Evolutionary conservation across 2,797 vertebrate genomes (phyloP).

Genomic region (Malacoctenus gilli): DNA sequence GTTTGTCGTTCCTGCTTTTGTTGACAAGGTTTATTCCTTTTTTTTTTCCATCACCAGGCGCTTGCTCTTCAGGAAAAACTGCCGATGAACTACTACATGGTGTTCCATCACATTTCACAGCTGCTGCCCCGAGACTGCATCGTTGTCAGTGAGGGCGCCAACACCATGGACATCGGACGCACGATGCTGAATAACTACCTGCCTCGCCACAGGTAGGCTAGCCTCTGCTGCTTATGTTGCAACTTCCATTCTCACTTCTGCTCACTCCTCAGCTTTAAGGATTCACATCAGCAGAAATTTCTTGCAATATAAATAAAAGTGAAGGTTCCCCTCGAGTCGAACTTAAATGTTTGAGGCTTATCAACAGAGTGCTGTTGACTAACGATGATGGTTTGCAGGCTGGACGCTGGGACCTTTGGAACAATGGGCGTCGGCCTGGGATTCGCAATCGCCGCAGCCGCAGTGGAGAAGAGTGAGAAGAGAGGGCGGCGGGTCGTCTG

Average conservation of each 20-base stretch:
- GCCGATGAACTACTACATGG: slow-evolving; percentile 96
- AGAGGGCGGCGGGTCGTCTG: slow-evolving; percentile 85
- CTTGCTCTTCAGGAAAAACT: slow-evolving; percentile 81
- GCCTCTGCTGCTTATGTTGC: too few species aligned
- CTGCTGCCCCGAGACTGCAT: slow-evolving; percentile 90
- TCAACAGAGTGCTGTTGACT: slow-evolving; percentile 2
- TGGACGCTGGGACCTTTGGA: slow-evolving; percentile 97
- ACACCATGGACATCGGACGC: slow-evolving; percentile 98
- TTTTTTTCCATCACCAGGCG: slow-evolving; percentile 67
- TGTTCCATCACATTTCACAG: slow-evolving; percentile 88
- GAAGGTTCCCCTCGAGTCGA: too few species aligned
- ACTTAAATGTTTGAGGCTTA: too few species aligned
- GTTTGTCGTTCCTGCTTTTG: too few species aligned
- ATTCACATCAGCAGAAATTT: too few species aligned
- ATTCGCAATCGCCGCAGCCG: slow-evolving; percentile 92
- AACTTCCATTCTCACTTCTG: too few species aligned
- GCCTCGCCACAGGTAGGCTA: slow-evolving; percentile 88
- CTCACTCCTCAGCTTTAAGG: too few species aligned
- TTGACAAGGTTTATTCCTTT: too few species aligned
- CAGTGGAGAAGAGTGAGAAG: slow-evolving; percentile 79
- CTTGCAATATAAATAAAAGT: too few species aligned
- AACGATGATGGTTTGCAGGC: slow-evolving; percentile 63
- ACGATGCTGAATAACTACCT: slow-evolving; percentile 91
- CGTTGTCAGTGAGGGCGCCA: slow-evolving; percentile 95
- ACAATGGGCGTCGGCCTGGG: slow-evolving; percentile 97